These are phyloP conservation scores for Agapetus fuscipes DNA, from an alignment of 2,888 invertebrate genomes.

Conservation along the genomic window DNA sequence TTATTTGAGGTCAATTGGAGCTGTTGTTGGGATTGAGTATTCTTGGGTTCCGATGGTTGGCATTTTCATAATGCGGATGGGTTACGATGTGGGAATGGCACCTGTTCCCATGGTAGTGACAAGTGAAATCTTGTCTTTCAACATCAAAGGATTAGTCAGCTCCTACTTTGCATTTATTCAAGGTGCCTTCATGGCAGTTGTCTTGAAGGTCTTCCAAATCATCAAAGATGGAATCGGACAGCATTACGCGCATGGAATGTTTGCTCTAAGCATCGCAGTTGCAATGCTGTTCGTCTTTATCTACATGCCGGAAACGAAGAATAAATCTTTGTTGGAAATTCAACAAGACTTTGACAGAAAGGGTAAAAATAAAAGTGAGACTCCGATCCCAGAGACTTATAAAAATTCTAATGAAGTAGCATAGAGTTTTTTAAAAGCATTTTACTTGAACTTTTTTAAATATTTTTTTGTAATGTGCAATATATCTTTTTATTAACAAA, in stretches of 20 bases:
- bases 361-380: neutral
- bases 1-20: slow-evolving; percentile 5
- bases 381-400: slow-evolving; percentile 3
- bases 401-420: neutral
- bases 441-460: too few relatives aligned
- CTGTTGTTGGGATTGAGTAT: slow-evolving; percentile 10
- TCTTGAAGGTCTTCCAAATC: slow-evolving; percentile 17
- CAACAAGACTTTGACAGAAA: slow-evolving; percentile 14
- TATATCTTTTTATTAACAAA: too few relatives aligned
- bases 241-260: slow-evolving; percentile 16
- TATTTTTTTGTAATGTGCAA: too few relatives aligned
- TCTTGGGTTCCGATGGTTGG: slow-evolving; percentile 18
- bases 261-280: slow-evolving; percentile 10
- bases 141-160: slow-evolving; percentile 17
- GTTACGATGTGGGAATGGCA: slow-evolving; percentile 17
- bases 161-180: slow-evolving; percentile 19
- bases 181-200: slow-evolving; percentile 13
- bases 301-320: slow-evolving; percentile 21
- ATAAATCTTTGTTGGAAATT: slow-evolving; percentile 19
- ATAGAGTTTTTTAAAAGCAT: too few relatives aligned
- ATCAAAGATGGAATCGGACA: slow-evolving; percentile 17
- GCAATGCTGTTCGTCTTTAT: slow-evolving; percentile 14
- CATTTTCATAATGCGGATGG: slow-evolving; percentile 17
- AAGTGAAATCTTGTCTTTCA: slow-evolving; percentile 21
- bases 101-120: slow-evolving; percentile 19